These are phyloP conservation scores for Ellobium chinense DNA, from an alignment of 2,888 invertebrate genomes.

Conservation along the genomic window DNA sequence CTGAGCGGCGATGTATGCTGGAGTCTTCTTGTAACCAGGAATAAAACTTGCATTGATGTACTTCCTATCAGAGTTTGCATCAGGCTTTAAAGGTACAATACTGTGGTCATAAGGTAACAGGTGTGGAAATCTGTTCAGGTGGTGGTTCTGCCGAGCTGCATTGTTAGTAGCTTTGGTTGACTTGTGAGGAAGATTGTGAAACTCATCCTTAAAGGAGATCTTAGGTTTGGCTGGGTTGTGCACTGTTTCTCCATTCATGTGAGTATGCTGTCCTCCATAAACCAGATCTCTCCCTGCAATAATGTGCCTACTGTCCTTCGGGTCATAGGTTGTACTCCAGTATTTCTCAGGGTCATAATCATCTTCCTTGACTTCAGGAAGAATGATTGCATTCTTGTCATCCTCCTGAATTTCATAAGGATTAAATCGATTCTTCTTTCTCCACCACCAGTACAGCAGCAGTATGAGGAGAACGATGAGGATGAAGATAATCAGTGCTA, in stretches of 20 bases:
- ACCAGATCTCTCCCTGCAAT: constrained; percentile 61
- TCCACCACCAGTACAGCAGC: constrained; percentile 60
- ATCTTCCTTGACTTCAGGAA: constrained; percentile 53
- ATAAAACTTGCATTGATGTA: constrained; percentile 75
- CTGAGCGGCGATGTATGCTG: constrained; percentile 81
- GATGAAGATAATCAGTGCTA: constrained; percentile 52
- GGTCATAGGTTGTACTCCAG: constrained; percentile 65
- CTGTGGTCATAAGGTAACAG: constrained; percentile 77
- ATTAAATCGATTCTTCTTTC: constrained; percentile 36
- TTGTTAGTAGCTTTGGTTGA: constrained; percentile 57
- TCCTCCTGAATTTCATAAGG: constrained; percentile 43
- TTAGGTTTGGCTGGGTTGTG: constrained; percentile 35
- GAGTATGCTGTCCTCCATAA: constrained; percentile 42
- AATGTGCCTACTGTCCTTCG: constrained; percentile 65
- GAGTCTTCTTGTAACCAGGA: constrained; percentile 78
- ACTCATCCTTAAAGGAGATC: constrained; percentile 69
- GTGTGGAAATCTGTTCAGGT: constrained; percentile 74
- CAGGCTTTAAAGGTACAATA: constrained; percentile 65
- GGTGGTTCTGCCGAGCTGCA: constrained; percentile 59
- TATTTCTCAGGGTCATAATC: constrained; percentile 65
- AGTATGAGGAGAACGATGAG: constrained; percentile 63
- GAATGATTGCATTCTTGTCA: constrained; percentile 55
- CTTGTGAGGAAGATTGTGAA: constrained; percentile 69
- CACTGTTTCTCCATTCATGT: neutral
- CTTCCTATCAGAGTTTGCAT: constrained; percentile 58